Base-by-base conservation (phyloP, 2,797 vertebrate species). In the Cryptoblepharus egeriae region DNA sequence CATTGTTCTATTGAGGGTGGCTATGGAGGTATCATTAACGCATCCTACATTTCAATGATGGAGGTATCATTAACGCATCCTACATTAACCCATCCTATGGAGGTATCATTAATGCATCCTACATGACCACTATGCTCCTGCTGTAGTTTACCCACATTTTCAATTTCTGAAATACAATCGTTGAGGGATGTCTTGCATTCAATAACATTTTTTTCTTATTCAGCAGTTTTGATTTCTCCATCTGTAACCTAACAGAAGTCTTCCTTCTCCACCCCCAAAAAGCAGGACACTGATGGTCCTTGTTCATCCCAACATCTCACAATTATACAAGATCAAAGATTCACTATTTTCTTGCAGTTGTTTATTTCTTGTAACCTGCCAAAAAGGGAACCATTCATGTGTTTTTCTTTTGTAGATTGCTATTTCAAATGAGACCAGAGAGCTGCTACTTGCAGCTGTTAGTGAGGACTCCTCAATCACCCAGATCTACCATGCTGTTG, bases 381-480 rank as follows among this genome's bases (percentile, higher is more conserved):
- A 35, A 15, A 39, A 68, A 58, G 39, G 37, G 35, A 65, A 15
- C 45, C 2, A 0, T 0, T 83, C 75, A 20, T 26, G 15, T 81
- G 5, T 87, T 6, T 90, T 37, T 88, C 81, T 84, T 82, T 77
- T 69, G 39, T 90, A 99, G 99, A 97, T 99, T 79, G 95, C 96
- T 1, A 93, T 99, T 87, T 98, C 97, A 64, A 99, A 99, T 42
- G 98, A 99, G 93, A 99, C 98, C 18, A 96, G 98, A 26, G 98
- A 99, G 87, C 95, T 98, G 85, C 97, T 99, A 20, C 95, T 98
- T 91, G 98, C 97, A 35, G 96, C 97, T 7, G 96, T 99, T 65
- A 99, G 98, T 4, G 99, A 99, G 89, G 98, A 99, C 88, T 99
- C 98, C 0, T 96, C 97, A 0, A 88, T 98, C 90, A 92, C 94